Evolutionary conservation across 2,113 vertebrate species (phyloP).

Genomic region (Odontesthes bonariensis): DNA sequence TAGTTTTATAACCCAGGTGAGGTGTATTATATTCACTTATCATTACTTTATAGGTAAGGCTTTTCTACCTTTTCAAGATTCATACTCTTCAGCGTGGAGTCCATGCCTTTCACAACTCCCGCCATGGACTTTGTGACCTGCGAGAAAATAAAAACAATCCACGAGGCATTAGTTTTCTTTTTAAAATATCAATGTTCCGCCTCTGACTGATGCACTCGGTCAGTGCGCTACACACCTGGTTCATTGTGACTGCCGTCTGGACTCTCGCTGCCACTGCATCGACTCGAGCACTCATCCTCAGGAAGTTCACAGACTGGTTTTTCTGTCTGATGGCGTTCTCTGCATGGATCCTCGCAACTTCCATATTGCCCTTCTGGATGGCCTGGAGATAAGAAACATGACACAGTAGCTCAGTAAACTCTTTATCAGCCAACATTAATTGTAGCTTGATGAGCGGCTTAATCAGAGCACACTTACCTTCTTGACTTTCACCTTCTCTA

Average conservation of each 20-base stretch:
- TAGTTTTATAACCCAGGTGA: background rate
- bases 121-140: conserved; percentile 98
- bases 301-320: conserved; percentile 95
- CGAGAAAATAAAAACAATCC: conserved; percentile 16
- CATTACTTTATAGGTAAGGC: background rate
- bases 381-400: conserved; percentile 78
- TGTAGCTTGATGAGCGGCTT: background rate
- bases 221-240: conserved; percentile 84
- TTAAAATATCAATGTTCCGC: background rate
- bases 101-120: conserved; percentile 98
- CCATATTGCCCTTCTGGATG: conserved; percentile 97
- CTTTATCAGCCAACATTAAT: background rate
- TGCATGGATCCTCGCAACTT: conserved; percentile 95
- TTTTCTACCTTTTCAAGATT: conserved; percentile 93
- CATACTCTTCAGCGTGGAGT: conserved; percentile 92
- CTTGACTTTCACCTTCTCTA: conserved; percentile 93
- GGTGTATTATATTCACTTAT: background rate
- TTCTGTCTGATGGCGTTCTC: conserved; percentile 98
- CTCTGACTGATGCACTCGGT: background rate
- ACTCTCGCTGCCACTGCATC: conserved; percentile 95
- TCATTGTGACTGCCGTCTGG: conserved; percentile 97
- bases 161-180: background rate
- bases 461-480: conserved; percentile 82
- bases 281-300: conserved; percentile 97
- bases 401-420: conserved; percentile 6